Base-by-base conservation (phyloP, 1,140 invertebrate species). In the Bombus pascuorum region DNA sequence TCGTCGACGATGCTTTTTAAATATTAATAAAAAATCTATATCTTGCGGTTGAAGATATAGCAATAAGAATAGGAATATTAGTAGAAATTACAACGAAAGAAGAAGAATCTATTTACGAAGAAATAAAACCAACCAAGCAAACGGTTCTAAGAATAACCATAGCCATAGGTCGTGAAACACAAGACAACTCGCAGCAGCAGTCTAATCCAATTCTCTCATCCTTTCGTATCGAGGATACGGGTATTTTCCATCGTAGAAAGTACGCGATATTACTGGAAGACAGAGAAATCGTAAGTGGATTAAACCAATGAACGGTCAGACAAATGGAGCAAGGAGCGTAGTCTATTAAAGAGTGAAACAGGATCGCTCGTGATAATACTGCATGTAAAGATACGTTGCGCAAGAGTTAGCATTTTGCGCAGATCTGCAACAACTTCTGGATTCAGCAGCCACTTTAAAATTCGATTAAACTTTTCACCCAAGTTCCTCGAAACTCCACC, bases 381-480 rank as follows among this genome's bases (percentile, higher is more conserved):
- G 81, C 44, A n/a, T 53, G 68, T 28, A 57, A 77, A 77, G 57
- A 77, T 83, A 76, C n/a, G 42, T 53, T 76, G 32, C 32, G 10
- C 9, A 34, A 15, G 62, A 68, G 32, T 70, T 53, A 25, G 0
- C 9, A n/a, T n/a, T 70, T 47, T 44, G 18, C n/a, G 25, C 1
- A 34, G 34, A 6, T 47, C 18, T 42, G 9, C 28, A 10, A 15
- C 65, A 70, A 28, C 34, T 70, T 70, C 25, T 42, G 10, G 12
- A 74, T 74, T 62, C 42, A 44, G 59, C 53, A 1, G 28, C 42
- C 42, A 32, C 44, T 76, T 76, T 53, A 53, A 68, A 66, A 77
- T 76, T 83, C 81, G 81, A 83, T 83, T 68, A 77, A 70, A 70
- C 34, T 62, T 77, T 39, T 62, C 34, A 8, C 15, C 65, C 15